Base-by-base conservation (phyloP, 2,797 vertebrate genomes). In the Crocidura indochinensis region DNA sequence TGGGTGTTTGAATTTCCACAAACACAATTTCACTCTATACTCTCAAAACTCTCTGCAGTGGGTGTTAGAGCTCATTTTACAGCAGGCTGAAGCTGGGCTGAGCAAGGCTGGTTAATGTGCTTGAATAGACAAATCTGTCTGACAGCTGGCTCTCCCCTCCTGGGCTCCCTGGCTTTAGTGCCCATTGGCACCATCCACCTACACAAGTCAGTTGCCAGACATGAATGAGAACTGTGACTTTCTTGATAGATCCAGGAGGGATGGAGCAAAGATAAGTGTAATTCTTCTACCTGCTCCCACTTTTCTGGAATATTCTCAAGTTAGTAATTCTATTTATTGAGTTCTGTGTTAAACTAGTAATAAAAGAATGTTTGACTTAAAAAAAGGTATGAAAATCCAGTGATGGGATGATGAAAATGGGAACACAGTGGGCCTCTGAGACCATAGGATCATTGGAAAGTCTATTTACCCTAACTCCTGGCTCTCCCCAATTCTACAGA, bases 281-380 rank as follows among this genome's bases (percentile, higher is more conserved):
- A 9, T 78, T 38, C 10, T 29, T 2, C 11, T 12, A 6, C 87
- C 46, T n/a, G 56, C 20, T 74, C 27, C 26, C 2, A 1, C 24
- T 56, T 64, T 78, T 46, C 72, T 49, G 73, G 60, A 72, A 76
- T n/a, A 31, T 22, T 81, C 68, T 72, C 65, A 24, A 27, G 46
- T 64, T 84, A 77, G 71, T 56, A 15, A 15, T 68, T 69, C 88
- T 60, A 84, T 62, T 68, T 74, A 86, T 2, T 72, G 60, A 22
- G 49, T 38, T 86, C 15, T 53, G 15, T 64, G 64, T 78, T 7
- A 72, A 80, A 93, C 53, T 17, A 56, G 74, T 53, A 49, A 56
- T 77, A 31, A 60, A 73, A 76, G 60, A 93, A 81, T 27, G 44
- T 86, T n/a, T 11, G 80, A 73, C 15, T 65, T 60, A 73, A 69